These are phyloP conservation scores for Odobenus rosmarus DNA, from an alignment of 2,113 vertebrate species.

Conservation along the genomic window DNA sequence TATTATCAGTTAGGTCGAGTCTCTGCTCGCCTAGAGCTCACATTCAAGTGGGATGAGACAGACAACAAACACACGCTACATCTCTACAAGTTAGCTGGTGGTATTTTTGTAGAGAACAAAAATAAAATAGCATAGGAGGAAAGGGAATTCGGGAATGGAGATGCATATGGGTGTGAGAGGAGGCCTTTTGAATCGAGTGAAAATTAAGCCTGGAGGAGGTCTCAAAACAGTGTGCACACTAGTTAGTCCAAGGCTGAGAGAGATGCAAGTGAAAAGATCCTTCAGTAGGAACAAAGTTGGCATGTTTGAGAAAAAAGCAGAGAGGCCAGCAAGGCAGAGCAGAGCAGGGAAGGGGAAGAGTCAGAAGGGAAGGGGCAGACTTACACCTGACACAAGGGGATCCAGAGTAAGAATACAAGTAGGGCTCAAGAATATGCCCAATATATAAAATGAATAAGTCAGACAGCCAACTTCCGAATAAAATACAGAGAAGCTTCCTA, in stretches of 20 bases:
- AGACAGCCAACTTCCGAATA: background rate
- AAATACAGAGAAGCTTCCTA: background rate
- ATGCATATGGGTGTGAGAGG: background rate
- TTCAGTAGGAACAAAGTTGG: background rate
- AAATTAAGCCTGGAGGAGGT: background rate
- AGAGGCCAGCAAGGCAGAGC: accelerated
- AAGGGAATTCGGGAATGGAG: background rate
- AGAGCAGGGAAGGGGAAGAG: background rate
- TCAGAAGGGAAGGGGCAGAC: too few species aligned
- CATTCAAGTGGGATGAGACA: background rate
- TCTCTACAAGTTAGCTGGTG: background rate
- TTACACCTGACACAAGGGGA: accelerated
- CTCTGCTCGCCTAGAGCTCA: background rate
- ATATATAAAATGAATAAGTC: background rate
- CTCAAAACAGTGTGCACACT: background rate
- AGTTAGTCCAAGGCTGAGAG: background rate
- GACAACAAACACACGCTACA: background rate
- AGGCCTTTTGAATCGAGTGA: background rate
- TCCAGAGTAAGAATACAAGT: background rate
- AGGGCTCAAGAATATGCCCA: background rate
- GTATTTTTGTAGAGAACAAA: background rate
- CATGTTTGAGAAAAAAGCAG: background rate
- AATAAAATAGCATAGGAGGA: background rate
- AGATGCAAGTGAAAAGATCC: background rate
- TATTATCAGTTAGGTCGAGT: background rate